Base-by-base conservation (phyloP, 2,888 invertebrate genomes). In the Zhuqinia jingwanae region DNA sequence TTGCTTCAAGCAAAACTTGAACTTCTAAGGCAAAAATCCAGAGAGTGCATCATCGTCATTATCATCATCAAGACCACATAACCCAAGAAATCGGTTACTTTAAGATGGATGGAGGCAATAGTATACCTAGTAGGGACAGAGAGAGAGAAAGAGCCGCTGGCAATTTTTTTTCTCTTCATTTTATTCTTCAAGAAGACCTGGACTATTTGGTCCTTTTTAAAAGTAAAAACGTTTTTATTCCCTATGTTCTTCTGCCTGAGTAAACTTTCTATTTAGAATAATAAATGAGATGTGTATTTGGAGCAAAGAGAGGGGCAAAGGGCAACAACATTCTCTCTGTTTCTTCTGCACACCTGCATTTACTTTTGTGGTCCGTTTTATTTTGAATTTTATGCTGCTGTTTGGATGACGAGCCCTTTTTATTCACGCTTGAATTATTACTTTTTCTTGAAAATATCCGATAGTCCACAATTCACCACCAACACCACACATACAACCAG, bases 91-190 rank as follows among this genome's bases (percentile, higher is more conserved):
- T n/a, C n/a, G n/a, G n/a, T 50, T 50, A 13, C 50, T 50, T 50
- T 50, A 15, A 15, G 8, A 50, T 8, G 42, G 42, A 42, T 8
- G 3, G 25, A 58, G 22, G 17, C 58, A 58, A 58, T 58, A 58
- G 11, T 11, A 20, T 17, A 56, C n/a, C 42, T 8, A n/a, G n/a
- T n/a, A 20, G 2, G 2, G 6, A 50, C 13, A 70, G 47, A 20
- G 17, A 25, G 36, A 36, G 58, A 58, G 5, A 58, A 22, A 76
- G 65, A 83, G 76, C 83, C 76, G 83, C 76, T 76, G 65, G 83
- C 83, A 73, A 83, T 83, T 83, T 80, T 56, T 63, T 65, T 63
- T 47, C 25, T n/a, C 25, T n/a, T n/a, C 58, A 22, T 58, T 77
- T 50, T 36, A 58, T 25, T 65, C 45, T 63, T 50, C n/a, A 30